phyloP scores from a whole-genome alignment of 64 coral and sea anemone species.

The Stichodactyla mertensii region DNA sequence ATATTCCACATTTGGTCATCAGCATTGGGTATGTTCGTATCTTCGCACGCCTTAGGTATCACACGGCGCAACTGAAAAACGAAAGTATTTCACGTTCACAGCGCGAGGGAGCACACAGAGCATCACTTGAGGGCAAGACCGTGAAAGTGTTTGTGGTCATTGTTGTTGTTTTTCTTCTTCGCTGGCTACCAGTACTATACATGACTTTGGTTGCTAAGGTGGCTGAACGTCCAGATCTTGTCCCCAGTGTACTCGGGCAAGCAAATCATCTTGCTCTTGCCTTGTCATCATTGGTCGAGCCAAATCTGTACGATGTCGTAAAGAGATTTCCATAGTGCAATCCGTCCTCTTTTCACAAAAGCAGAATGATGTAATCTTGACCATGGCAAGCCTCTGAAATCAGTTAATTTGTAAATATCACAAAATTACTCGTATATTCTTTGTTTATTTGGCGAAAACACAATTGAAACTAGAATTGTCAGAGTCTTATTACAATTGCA shows the following conservation, averaged over 20 bases:
- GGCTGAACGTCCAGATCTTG: neutral
- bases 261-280: neutral
- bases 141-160: constrained; percentile 11
- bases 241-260: neutral
- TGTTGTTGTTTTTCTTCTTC: neutral
- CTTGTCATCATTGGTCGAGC: neutral
- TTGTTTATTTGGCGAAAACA: too few relatives aligned
- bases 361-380: too few relatives aligned
- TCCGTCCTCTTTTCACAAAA: too few relatives aligned
- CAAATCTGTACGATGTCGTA: neutral
- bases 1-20: neutral
- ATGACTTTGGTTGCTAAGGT: neutral
- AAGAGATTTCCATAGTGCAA: neutral
- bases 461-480: too few relatives aligned
- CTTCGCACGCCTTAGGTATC: neutral
- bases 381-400: too few relatives aligned
- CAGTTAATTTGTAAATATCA: too few relatives aligned
- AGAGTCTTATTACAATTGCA: too few relatives aligned
- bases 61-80: neutral
- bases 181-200: constrained; percentile 11
- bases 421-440: too few relatives aligned
- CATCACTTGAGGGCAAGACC: constrained; percentile 18
- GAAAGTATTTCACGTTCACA: neutral
- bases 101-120: constrained; percentile 7
- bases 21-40: neutral